Evolutionary conservation across 2,797 vertebrate species (phyloP), one percentile per base, ranked within the genome.

Genomic region (Ispidina picta): DNA sequence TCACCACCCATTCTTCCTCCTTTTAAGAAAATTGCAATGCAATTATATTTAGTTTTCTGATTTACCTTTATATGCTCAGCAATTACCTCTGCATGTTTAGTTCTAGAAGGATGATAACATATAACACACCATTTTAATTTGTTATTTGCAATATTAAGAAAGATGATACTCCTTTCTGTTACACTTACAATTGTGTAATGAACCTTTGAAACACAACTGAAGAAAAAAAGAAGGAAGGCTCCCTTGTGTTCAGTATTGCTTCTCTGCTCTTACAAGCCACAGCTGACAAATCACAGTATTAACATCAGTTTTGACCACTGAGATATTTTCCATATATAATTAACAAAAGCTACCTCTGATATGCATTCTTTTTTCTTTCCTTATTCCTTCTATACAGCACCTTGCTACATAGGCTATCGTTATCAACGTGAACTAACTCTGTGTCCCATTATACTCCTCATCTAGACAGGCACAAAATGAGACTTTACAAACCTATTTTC

Each of bases 381-480:
- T 41, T 72, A 26, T 58, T 55, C 26, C 20, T 85, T 60, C 4
- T 17, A 37, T 72, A 28, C 29, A 76, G 17, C 7, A 44, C 15
- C 51, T 60, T 31, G 6, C 20, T 75, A 22, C 12, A 26, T 15
- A 26, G 33, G 15, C 26, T 56, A 10, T 14, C 76, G 25, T 58
- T 83, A 79, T 2, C 31, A 78, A 92, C 75, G 93, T 29, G 1
- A 48, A 64, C 21, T 65, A 44, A n/a, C 17, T 64, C 37, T 58
- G 2, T 54, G 25, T 87, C 28, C 29, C 29, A 19, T 43, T 43
- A 78, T 6, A 19, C 65, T 89, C 39, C n/a, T 65, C 39, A 78
- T 43, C 15, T 69, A 43, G 89, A 77, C 0, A 0, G 12, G 52
- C 18, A 56, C 0, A 7, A 82, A 28, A 1, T 0, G 0, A 66